Evolutionary conservation across 2,888 invertebrate species (phyloP), one percentile per base, ranked within the genome.

Genomic region (Meandrusa payeni): DNA sequence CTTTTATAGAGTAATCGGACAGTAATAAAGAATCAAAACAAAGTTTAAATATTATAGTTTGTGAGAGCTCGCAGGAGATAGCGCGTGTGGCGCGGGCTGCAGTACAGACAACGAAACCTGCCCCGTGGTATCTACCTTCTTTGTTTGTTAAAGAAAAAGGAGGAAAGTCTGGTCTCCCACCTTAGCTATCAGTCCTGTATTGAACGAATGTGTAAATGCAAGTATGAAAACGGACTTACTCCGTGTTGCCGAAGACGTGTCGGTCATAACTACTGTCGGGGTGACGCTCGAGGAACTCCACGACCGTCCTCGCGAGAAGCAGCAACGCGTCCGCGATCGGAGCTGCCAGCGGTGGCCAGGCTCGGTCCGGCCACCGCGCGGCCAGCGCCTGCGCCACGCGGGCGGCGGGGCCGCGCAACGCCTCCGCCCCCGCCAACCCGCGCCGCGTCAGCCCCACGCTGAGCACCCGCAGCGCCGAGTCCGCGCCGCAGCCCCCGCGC

Each of bases 241-340:
- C 19, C 4, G 43, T 17, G n/a, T 40, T 31, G 1, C 36, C 6
- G 3, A 11, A 2, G 7, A 9, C 37, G 37, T 41, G 53, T 2
- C 55, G 20, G n/a, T 54, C 51, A 27, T 47, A 20, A 2, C 43
- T 32, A 12, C 19, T 29, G 4, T 39, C 17, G 1, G 58, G 50
- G 12, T 48, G 4, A 2, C 0, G 2, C 1, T 0, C 3, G 5
- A 58, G 40, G 12, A 58, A 38, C 0, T 31, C 17, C 1, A 9
- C 47, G 38, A 22, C 49, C 50, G 6, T 37, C 5, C 2, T 7
- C 34, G 59, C 46, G 5, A 59, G 41, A 9, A 69, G 5, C 12
- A 65, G 64, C 24, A 65, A 55, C 2, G 34, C 46, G 3, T 41
- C 33, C 7, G 34, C 22, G 3, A 61, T 29, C 4, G 64, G 44